Evolutionary conservation across 2,113 vertebrate genomes (phyloP).

Genomic region (cattle (Bos taurus)): DNA sequence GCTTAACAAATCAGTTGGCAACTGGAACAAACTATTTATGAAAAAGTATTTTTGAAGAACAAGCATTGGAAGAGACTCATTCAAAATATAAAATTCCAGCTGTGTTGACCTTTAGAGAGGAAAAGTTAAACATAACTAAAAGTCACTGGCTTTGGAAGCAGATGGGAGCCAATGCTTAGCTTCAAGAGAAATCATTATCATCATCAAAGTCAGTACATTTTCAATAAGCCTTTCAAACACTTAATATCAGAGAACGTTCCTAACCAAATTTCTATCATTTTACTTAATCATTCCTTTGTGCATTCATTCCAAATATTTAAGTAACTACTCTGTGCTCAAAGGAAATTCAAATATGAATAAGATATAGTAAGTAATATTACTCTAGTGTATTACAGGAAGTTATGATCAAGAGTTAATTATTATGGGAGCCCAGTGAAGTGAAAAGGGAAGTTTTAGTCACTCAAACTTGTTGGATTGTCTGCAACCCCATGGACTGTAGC

Average conservation of each 20-base stretch:
- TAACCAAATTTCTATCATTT: neutral
- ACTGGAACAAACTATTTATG: conserved; percentile 40
- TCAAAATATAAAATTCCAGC: conserved; percentile 22
- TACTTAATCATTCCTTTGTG: neutral
- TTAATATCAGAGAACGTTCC: neutral
- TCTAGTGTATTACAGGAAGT: neutral
- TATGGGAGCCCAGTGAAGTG: neutral
- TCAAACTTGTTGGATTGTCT: neutral
- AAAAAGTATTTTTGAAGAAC: conserved; percentile 44
- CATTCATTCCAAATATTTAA: neutral
- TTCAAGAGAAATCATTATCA: neutral
- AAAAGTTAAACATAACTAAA: conserved; percentile 37
- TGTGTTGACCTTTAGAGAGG: neutral
- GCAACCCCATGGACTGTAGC: neutral
- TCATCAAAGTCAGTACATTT: neutral
- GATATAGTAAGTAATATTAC: neutral
- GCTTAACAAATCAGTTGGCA: conserved; percentile 32
- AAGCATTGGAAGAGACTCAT: neutral
- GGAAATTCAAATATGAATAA: neutral
- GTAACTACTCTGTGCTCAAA: neutral
- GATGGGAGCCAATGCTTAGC: neutral
- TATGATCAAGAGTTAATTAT: neutral
- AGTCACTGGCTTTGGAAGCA: neutral
- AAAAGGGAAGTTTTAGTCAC: neutral
- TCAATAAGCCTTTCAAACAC: neutral